Percentiles rank a stretch among this genome's conserved stretches.
Evolutionary conservation across 2,113 vertebrate genomes (phyloP).

Genomic region (Porphyrio hochstetteri): DNA sequence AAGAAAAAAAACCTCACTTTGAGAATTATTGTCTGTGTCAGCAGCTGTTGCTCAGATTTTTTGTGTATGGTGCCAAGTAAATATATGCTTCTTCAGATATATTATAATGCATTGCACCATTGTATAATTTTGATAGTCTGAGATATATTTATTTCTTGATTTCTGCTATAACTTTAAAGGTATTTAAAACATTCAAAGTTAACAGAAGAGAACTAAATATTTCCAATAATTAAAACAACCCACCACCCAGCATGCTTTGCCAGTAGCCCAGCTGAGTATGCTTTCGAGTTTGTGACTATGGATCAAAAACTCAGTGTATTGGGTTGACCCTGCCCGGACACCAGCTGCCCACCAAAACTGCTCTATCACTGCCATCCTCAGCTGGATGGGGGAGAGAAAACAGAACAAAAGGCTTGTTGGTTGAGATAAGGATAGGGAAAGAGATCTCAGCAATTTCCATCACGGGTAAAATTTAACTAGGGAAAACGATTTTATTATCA

Average conservation of each 20-base stretch:
- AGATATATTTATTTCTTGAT: background rate
- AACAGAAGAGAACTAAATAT: background rate
- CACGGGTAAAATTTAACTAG: too few relatives aligned
- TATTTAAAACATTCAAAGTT: background rate
- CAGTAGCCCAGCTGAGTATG: background rate
- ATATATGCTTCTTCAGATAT: slow-evolving; percentile 15
- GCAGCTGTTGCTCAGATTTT: slow-evolving; percentile 34
- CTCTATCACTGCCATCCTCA: too few relatives aligned
- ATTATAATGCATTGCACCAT: background rate
- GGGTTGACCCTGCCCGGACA: too few relatives aligned
- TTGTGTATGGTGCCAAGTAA: slow-evolving; percentile 12
- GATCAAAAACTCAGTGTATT: background rate
- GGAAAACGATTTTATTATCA: too few relatives aligned
- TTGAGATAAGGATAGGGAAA: too few relatives aligned
- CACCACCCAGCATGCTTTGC: background rate
- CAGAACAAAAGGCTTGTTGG: too few relatives aligned
- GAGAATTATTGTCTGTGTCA: slow-evolving; percentile 18
- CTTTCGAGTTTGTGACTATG: background rate
- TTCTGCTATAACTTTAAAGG: background rate
- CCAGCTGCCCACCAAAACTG: too few relatives aligned
- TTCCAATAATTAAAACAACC: background rate
- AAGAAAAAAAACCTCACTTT: background rate
- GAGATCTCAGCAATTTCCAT: too few relatives aligned
- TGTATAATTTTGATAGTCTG: background rate
- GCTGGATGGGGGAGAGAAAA: too few relatives aligned